phyloP scores from a whole-genome alignment of 2,888 invertebrate species.

The Callyntrura guangdongensis region DNA sequence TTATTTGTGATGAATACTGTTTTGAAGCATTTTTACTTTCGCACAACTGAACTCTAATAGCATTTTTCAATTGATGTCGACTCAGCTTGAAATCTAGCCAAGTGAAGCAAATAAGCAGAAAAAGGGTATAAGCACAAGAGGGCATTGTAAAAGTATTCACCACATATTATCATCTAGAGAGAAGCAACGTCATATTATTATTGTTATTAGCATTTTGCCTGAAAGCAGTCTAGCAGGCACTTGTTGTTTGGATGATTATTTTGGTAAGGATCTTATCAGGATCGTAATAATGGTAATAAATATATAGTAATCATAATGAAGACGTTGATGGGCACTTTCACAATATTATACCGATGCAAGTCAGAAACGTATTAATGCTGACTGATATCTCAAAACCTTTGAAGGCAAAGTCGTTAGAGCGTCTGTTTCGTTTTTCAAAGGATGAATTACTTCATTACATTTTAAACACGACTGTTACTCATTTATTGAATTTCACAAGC shows the following conservation, averaged over 20 bases:
- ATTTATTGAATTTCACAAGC: too few relatives aligned
- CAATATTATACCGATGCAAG: constrained; percentile 52
- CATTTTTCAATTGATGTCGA: constrained; percentile 74
- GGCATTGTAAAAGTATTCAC: not conserved
- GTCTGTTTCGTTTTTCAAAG: constrained; percentile 37
- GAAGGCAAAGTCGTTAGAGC: constrained; percentile 26
- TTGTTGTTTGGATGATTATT: constrained; percentile 35
- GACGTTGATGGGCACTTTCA: constrained; percentile 75
- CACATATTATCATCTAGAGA: not conserved
- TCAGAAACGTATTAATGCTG: constrained; percentile 46
- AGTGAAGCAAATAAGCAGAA: constrained; percentile 71
- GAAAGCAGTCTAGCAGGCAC: constrained; percentile 41
- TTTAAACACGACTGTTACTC: not conserved
- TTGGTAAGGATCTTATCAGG: constrained; percentile 36
- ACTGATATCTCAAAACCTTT: constrained; percentile 39
- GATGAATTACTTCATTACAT: constrained; percentile 69
- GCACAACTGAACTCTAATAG: constrained; percentile 79
- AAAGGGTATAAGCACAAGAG: constrained; percentile 37
- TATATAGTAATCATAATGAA: constrained; percentile 53
- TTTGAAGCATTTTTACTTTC: constrained; percentile 79
- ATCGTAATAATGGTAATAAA: constrained; percentile 31
- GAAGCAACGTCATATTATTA: not conserved
- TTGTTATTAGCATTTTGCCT: constrained; percentile 48
- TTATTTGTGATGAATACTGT: constrained; percentile 69
- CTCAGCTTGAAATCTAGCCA: constrained; percentile 76